Conservation (phyloP, 2,113 vertebrate genomes). For the Lucifuga dentata region DNA sequence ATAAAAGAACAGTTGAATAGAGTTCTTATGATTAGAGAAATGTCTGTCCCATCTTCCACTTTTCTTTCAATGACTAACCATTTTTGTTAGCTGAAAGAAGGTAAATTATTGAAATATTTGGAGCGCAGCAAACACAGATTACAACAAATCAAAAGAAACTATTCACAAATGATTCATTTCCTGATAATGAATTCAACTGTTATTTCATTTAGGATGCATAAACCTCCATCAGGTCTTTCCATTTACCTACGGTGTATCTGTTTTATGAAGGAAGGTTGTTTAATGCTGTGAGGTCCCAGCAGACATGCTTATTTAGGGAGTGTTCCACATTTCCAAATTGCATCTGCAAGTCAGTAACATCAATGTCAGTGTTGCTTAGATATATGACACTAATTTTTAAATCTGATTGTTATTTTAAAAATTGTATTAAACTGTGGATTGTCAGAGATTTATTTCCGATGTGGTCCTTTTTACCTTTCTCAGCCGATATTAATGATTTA, state of each 20-base stretch:
- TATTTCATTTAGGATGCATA: not conserved
- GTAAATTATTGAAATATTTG: not conserved
- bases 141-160: slow-evolving; percentile 3
- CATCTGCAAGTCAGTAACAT: slow-evolving; percentile 31
- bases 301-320: slow-evolving; percentile 55
- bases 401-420: slow-evolving; percentile 32
- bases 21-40: too few species aligned
- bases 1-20: too few species aligned
- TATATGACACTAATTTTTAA: slow-evolving; percentile 11
- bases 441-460: slow-evolving; percentile 13
- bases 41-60: not conserved
- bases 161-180: slow-evolving; percentile 12
- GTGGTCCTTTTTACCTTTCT: slow-evolving; percentile 23
- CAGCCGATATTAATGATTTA: slow-evolving; percentile 25
- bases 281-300: slow-evolving; percentile 37
- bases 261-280: slow-evolving; percentile 28
- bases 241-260: slow-evolving; percentile 47
- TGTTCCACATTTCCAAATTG: slow-evolving; percentile 47
- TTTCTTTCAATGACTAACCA: not conserved
- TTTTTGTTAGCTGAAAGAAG: slow-evolving; percentile 7
- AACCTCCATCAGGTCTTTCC: slow-evolving; percentile 28
- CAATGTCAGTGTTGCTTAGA: slow-evolving; percentile 33
- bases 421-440: slow-evolving; percentile 35
- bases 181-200: slow-evolving; percentile 19
- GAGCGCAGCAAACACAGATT: not conserved